These are phyloP conservation scores for Dinocampus coccinellae DNA, from an alignment of 2,888 invertebrate genomes.

Conservation along the genomic window DNA sequence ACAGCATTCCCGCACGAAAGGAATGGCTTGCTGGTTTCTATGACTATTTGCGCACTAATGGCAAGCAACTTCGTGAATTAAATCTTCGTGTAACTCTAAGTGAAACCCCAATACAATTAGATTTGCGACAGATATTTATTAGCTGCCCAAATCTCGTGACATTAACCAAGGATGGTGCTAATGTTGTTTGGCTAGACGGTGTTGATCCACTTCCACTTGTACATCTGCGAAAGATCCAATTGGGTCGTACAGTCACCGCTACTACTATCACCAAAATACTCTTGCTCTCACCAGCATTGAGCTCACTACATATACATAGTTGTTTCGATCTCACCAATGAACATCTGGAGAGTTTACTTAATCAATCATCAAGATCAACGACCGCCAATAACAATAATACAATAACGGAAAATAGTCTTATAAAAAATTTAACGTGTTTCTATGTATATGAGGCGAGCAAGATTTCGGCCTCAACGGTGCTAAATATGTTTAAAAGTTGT, in stretches of 20 bases:
- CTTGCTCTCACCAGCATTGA: conserved; percentile 61
- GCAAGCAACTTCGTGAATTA: conserved; percentile 61
- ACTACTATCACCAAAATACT: conserved; percentile 63
- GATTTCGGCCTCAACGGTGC: conserved; percentile 60
- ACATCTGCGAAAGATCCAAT: conserved; percentile 60
- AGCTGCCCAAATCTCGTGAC: conserved; percentile 63
- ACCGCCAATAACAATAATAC: conserved; percentile 17
- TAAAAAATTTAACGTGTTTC: conserved; percentile 64
- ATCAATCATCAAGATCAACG: conserved; percentile 24
- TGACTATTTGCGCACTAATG: conserved; percentile 63
- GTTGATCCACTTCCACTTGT: conserved; percentile 53
- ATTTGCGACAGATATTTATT: conserved; percentile 61
- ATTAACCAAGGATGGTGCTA: conserved; percentile 63
- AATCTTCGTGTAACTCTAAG: conserved; percentile 61
- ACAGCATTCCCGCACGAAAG: conserved; percentile 62
- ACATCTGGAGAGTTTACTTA: conserved; percentile 58
- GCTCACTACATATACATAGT: conserved; percentile 65
- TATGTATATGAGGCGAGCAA: conserved; percentile 67
- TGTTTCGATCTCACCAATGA: conserved; percentile 66
- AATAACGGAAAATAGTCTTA: conserved; percentile 48
- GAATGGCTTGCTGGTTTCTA: conserved; percentile 66
- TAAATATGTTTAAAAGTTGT: conserved; percentile 63
- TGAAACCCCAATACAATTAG: conserved; percentile 54
- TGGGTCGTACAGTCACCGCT: conserved; percentile 64
- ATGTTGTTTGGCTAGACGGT: conserved; percentile 60